Conservation (phyloP, 2,113 vertebrate species). For the Trochalopteron elliotii region DNA sequence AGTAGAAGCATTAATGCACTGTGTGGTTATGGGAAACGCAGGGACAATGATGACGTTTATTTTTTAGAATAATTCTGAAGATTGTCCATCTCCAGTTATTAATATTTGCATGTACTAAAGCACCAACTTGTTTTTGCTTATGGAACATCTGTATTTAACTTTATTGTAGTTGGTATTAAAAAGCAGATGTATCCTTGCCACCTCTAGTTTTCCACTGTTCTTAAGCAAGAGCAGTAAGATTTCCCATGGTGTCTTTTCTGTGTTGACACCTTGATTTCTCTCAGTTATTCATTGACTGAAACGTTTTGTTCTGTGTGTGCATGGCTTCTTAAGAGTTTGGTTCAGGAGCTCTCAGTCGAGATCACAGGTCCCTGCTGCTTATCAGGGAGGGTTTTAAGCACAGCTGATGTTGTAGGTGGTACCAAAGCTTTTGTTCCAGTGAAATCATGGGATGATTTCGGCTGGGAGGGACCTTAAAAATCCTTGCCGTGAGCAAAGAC, state of each 20-base stretch:
- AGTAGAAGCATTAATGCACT: conserved; percentile 47
- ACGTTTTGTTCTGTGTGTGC: neutral
- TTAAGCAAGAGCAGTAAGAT: neutral
- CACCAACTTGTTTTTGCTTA: neutral
- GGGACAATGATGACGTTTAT: neutral
- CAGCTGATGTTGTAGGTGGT: neutral
- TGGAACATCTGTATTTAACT: neutral
- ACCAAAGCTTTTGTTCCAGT: neutral
- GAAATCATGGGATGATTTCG: neutral
- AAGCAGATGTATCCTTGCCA: neutral
- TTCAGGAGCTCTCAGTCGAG: neutral
- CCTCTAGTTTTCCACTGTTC: neutral
- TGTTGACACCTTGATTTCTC: neutral
- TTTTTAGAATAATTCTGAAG: neutral
- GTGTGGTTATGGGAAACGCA: neutral
- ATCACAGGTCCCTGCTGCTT: neutral
- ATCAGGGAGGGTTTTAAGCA: neutral
- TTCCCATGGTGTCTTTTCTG: neutral
- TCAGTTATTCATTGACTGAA: neutral
- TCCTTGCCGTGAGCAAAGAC: neutral
- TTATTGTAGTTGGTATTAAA: neutral
- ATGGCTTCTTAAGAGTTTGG: neutral
- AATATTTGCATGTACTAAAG: neutral
- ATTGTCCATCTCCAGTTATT: neutral
- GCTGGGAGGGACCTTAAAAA: neutral